Percentiles rank a stretch among this genome's conserved stretches.
phyloP scores from a whole-genome alignment of 2,797 vertebrate species.

The Hemitrygon akajei region DNA sequence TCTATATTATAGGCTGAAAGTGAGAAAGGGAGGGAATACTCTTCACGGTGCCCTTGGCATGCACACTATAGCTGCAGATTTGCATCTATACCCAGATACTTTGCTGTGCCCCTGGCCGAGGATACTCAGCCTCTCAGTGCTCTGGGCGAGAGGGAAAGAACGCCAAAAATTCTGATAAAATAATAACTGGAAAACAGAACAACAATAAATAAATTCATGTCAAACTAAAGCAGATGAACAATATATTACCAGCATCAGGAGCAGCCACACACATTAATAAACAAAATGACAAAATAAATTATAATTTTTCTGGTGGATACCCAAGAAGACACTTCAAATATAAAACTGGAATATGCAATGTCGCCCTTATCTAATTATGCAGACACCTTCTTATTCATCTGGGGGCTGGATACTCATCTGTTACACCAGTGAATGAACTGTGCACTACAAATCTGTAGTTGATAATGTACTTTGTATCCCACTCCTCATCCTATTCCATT shows the following conservation, averaged over 20 bases:
- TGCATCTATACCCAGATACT: background rate
- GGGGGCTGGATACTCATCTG: slow-evolving; percentile 9
- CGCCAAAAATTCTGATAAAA: background rate
- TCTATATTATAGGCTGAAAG: background rate
- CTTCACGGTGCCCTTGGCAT: too few relatives aligned
- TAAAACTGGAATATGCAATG: slow-evolving; percentile 2
- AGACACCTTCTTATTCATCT: slow-evolving; percentile 9
- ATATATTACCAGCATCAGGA: background rate
- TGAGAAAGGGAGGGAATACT: too few relatives aligned
- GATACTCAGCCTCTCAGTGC: background rate
- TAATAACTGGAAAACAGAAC: background rate
- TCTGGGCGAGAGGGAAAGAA: background rate
- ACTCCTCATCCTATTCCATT: background rate
- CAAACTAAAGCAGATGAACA: background rate
- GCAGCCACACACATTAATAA: slow-evolving; percentile 16
- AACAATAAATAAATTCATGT: background rate
- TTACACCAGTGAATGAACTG: background rate
- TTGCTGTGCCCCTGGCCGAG: background rate
- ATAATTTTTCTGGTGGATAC: slow-evolving; percentile 10
- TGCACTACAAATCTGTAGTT: background rate
- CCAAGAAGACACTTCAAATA: slow-evolving; percentile 23
- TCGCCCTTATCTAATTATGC: background rate
- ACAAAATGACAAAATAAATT: slow-evolving; percentile 15
- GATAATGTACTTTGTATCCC: background rate
- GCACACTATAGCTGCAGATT: background rate